Percentiles rank a stretch among this genome's conserved stretches.
Evolutionary conservation across 2,113 vertebrate species (phyloP).

Genomic region (Sminthopsis crassicaudata): DNA sequence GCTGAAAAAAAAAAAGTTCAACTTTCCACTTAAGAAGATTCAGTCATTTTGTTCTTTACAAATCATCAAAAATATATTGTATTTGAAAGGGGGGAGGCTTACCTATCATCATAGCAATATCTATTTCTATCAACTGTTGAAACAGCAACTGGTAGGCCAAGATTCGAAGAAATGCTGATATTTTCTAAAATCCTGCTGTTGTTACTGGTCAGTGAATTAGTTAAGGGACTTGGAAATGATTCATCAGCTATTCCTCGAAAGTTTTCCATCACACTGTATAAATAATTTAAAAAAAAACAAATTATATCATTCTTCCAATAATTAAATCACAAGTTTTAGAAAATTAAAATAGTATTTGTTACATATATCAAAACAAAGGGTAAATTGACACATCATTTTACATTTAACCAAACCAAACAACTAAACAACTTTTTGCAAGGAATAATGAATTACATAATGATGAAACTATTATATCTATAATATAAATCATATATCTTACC

Average conservation of each 20-base stretch:
- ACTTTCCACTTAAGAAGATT: not conserved
- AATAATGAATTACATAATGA: not conserved
- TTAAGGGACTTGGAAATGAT: conserved; percentile 91
- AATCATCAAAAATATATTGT: not conserved
- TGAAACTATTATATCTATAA: not conserved
- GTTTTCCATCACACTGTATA: conserved; percentile 86
- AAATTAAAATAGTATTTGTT: conserved; percentile 22
- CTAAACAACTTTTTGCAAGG: not conserved
- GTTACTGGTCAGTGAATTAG: conserved; percentile 85
- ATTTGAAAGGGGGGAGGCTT: conserved; percentile 58
- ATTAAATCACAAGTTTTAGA: conserved; percentile 43
- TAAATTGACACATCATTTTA: not conserved
- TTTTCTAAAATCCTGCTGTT: conserved; percentile 86
- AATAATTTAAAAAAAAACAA: conserved; percentile 51
- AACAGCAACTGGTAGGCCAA: conserved; percentile 94
- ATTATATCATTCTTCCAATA: conserved; percentile 3
- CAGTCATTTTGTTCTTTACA: not conserved
- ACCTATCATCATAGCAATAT: conserved; percentile 87
- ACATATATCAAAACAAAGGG: conserved; percentile 20
- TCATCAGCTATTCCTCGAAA: conserved; percentile 92
- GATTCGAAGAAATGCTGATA: conserved; percentile 90
- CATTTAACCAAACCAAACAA: not conserved
- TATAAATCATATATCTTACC: not conserved
- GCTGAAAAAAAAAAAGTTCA: not conserved
- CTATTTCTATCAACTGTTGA: conserved; percentile 93